phyloP scores from a whole-genome alignment of 2,888 invertebrate genomes.

The Heteropelma amictum region DNA sequence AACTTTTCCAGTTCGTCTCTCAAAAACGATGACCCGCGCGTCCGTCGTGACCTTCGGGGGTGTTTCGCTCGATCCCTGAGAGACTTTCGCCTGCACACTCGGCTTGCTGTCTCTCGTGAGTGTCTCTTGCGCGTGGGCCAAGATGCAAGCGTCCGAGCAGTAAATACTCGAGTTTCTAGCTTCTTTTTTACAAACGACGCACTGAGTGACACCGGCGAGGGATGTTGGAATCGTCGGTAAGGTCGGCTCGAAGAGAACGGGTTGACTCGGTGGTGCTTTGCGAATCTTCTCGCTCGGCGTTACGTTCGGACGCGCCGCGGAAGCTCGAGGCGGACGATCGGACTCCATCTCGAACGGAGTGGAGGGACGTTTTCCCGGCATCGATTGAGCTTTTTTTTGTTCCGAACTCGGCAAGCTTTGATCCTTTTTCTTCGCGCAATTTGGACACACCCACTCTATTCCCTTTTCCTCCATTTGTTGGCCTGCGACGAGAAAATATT shows the following conservation, averaged over 20 bases:
- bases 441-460: slow-evolving; percentile 93
- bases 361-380: too few species aligned
- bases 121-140: slow-evolving; percentile 88
- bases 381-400: slow-evolving; percentile 30
- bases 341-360: slow-evolving; percentile 19
- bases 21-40: slow-evolving; percentile 86
- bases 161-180: slow-evolving; percentile 91
- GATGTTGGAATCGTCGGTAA: not conserved
- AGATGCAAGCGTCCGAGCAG: slow-evolving; percentile 93
- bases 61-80: slow-evolving; percentile 58
- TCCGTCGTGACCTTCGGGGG: slow-evolving; percentile 63
- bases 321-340: not conserved
- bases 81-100: slow-evolving; percentile 62
- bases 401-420: slow-evolving; percentile 58
- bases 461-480: slow-evolving; percentile 94
- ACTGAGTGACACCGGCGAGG: slow-evolving; percentile 76
- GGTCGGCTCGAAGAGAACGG: slow-evolving; percentile 1
- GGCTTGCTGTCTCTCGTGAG: slow-evolving; percentile 72
- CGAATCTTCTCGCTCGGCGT: slow-evolving; percentile 26
- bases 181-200: slow-evolving; percentile 88
- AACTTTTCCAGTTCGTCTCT: slow-evolving; percentile 86
- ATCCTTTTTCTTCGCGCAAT: slow-evolving; percentile 84
- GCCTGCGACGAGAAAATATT: slow-evolving; percentile 69
- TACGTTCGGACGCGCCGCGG: not conserved
- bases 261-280: slow-evolving; percentile 2